Evolutionary conservation across 2,888 invertebrate species (phyloP).

Genomic region (Timandra comae): DNA sequence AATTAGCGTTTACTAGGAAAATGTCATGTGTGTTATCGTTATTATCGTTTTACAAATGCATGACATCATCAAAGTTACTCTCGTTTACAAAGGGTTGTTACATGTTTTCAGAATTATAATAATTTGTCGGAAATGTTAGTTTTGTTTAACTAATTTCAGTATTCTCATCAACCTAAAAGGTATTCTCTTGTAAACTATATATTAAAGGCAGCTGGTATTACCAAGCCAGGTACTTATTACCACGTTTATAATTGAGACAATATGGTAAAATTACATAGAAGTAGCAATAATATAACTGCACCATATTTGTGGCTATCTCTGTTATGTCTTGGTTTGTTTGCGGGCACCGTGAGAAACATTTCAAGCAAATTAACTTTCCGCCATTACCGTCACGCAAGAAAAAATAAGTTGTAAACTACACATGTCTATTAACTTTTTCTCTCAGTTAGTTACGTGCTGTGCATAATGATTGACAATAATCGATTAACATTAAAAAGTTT

Average conservation of each 20-base stretch:
- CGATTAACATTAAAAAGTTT: constrained; percentile 49
- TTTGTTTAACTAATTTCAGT: too few species aligned
- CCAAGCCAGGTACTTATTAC: too few species aligned
- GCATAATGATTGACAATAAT: constrained; percentile 39
- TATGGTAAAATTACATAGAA: constrained; percentile 22
- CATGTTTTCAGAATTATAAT: too few species aligned
- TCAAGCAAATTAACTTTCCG: constrained; percentile 57
- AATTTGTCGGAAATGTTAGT: too few species aligned
- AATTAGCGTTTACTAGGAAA: constrained; percentile 11
- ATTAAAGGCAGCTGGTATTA: too few species aligned
- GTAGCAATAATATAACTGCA: constrained; percentile 16
- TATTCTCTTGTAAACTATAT: too few species aligned
- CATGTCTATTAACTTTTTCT: constrained; percentile 37
- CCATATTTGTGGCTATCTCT: constrained; percentile 27
- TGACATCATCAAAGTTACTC: constrained; percentile 22
- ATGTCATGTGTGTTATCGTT: constrained; percentile 14
- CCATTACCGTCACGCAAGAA: constrained; percentile 61
- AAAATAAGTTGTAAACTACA: constrained; percentile 43
- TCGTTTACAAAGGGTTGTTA: not conserved
- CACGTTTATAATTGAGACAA: constrained; percentile 7
- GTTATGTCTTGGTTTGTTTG: constrained; percentile 37
- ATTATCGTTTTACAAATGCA: constrained; percentile 23
- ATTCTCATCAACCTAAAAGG: too few species aligned
- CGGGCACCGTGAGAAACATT: constrained; percentile 65
- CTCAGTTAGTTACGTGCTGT: constrained; percentile 38